A percentile compares a stretch with the other conserved stretches of the same genome.
These are phyloP conservation scores for Drosophila rellima DNA, from an alignment of 2,888 invertebrate species.

Conservation along the genomic window DNA sequence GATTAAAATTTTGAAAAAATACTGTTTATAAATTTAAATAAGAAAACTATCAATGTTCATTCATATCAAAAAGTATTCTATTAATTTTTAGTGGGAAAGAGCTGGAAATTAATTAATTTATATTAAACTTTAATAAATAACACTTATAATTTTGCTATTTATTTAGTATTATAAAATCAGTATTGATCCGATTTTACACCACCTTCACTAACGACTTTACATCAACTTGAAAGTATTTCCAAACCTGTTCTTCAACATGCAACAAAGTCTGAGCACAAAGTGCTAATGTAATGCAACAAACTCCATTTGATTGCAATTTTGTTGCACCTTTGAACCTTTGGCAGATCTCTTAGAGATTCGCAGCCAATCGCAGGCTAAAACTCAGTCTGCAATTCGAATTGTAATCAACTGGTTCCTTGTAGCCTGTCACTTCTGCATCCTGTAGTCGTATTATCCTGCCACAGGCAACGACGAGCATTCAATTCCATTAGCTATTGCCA, in stretches of 20 bases:
- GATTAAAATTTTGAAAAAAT: neutral
- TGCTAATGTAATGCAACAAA: constrained; percentile 10
- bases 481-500: constrained; percentile 36
- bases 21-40: too few species aligned
- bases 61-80: neutral
- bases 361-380: neutral
- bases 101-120: neutral
- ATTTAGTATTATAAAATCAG: neutral
- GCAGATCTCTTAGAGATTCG: neutral
- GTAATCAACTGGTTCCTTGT: constrained; percentile 55
- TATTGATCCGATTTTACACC: neutral
- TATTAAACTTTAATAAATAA: neutral
- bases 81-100: neutral
- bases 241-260: constrained; percentile 9
- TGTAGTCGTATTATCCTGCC: constrained; percentile 27
- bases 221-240: neutral
- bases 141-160: neutral
- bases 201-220: neutral
- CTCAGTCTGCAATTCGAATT: constrained; percentile 1
- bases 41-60: neutral
- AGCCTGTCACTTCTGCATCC: constrained; percentile 13
- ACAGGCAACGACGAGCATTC: constrained; percentile 22
- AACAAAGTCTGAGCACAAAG: constrained; percentile 2
- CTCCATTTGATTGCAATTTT: constrained; percentile 10
- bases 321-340: constrained; percentile 10